A percentile compares a stretch with the other conserved stretches of the same genome.
Evolutionary conservation across 2,113 vertebrate species (phyloP).

Genomic region (Sphaerodactylus townsendi): DNA sequence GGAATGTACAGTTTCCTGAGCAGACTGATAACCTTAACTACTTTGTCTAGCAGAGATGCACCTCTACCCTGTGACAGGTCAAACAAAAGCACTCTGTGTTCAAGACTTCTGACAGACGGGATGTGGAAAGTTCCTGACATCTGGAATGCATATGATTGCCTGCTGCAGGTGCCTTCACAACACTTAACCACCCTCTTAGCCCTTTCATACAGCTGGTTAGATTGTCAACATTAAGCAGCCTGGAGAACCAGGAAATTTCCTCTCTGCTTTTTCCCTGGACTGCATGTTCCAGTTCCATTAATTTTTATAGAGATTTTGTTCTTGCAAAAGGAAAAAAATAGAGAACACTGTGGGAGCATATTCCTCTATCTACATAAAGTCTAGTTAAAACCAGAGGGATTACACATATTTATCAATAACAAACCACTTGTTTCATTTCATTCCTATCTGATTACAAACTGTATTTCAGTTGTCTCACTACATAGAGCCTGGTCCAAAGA

Average conservation of each 20-base stretch:
- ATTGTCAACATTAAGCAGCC: background rate
- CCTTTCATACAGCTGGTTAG: background rate
- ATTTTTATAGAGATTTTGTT: background rate
- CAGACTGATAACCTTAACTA: background rate
- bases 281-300: background rate
- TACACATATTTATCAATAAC: background rate
- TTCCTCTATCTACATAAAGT: background rate
- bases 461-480: too few species aligned
- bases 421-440: background rate
- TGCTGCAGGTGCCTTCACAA: fast-evolving
- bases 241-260: background rate
- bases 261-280: background rate
- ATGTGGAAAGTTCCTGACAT: background rate
- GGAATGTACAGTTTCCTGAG: background rate
- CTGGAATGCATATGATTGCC: background rate
- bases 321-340: background rate
- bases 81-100: background rate
- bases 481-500: too few species aligned
- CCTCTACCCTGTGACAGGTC: background rate
- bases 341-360: background rate
- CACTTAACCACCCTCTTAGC: background rate
- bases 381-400: background rate
- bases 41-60: background rate
- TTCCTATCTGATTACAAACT: background rate
- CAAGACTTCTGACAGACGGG: fast-evolving